phyloP scores from a whole-genome alignment of 2,797 vertebrate genomes.

The Pseudopleuronectes americanus region DNA sequence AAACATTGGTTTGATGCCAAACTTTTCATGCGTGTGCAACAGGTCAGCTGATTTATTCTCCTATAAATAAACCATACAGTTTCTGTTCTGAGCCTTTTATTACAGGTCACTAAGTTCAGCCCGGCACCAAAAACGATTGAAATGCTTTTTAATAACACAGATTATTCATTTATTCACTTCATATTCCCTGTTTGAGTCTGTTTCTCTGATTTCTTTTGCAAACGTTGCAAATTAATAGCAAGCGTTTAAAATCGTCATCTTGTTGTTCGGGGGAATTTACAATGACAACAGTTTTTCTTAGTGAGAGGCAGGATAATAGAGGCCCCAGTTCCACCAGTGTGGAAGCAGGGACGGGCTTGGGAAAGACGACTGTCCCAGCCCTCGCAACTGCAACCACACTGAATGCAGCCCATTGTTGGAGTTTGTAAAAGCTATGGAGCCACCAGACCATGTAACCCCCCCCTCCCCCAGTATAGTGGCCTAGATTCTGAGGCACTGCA shows the following conservation, averaged over 20 bases:
- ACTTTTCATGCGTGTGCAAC: neutral
- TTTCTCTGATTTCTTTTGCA: too few species aligned
- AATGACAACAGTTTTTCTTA: constrained; percentile 1
- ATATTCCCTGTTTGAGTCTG: neutral
- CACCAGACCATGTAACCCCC: constrained; percentile 79
- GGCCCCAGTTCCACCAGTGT: constrained; percentile 50
- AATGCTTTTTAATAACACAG: too few species aligned
- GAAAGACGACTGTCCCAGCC: constrained; percentile 52
- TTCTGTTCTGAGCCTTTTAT: too few species aligned
- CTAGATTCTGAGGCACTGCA: constrained; percentile 69
- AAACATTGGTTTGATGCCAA: neutral
- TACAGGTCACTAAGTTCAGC: too few species aligned
- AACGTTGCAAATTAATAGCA: neutral
- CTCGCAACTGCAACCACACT: constrained; percentile 55
- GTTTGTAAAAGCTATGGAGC: constrained; percentile 72
- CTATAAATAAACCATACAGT: too few species aligned
- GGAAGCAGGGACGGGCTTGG: constrained; percentile 54
- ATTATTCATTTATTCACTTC: too few species aligned
- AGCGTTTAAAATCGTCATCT: neutral
- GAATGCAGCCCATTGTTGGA: constrained; percentile 80
- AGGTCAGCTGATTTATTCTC: neutral
- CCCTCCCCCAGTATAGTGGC: constrained; percentile 72
- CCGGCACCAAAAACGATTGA: too few species aligned
- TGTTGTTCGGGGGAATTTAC: neutral
- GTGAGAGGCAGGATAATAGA: constrained; percentile 36